Evolutionary conservation across 2,113 vertebrate genomes (phyloP), one percentile per base, ranked within the genome.

Genomic region (Psephotus haematonotus): DNA sequence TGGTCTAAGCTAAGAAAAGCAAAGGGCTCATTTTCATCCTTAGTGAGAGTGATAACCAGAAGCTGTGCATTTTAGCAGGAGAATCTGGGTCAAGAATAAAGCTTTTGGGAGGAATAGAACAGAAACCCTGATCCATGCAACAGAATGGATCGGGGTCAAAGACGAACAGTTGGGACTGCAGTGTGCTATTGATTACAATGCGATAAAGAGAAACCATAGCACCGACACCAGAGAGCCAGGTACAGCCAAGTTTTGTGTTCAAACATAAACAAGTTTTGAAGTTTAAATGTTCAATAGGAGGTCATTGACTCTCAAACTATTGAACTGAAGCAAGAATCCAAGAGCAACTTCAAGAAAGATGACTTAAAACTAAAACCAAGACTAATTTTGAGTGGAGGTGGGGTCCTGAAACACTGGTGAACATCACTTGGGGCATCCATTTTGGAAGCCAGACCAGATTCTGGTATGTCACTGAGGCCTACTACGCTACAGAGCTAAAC

Each of bases 1-100:
- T 85, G 25, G 44, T 65, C 17, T 55, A 52, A 64, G 37, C 41
- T 52, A 83, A 93, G 72, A 37, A 63, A 78, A 79, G 27, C 19
- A 60, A 71, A 50, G 25, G 5, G 5, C 3, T 86, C 0, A 0
- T 46, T 60, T 10, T 37, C 22, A 37, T 53, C 1, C 1, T 50
- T 74, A 44, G 17, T 13, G 57, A 95, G 53, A 67, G 4, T 0
- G 5, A 85, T 46, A 74, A 70, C 28, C 13, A 80, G 62, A 88
- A 88, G 17, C 23, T 53, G 11, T 53, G n/a, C 23, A 27, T 77
- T 69, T 77, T 19, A 28, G 11, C 13, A 59, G 46, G 67, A 41
- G 17, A 77, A 67, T 53, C 41, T 77, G 28, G 35, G n/a, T 16
- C 49, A 63, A 77, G 35, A 77, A 17, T 43, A 64, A 55, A 15